Evolutionary conservation across 35 echinoderm and acorn worm genomes (phyloP), one percentile per base, ranked within the genome.

Genomic region (Heliocidaris tuberculata): DNA sequence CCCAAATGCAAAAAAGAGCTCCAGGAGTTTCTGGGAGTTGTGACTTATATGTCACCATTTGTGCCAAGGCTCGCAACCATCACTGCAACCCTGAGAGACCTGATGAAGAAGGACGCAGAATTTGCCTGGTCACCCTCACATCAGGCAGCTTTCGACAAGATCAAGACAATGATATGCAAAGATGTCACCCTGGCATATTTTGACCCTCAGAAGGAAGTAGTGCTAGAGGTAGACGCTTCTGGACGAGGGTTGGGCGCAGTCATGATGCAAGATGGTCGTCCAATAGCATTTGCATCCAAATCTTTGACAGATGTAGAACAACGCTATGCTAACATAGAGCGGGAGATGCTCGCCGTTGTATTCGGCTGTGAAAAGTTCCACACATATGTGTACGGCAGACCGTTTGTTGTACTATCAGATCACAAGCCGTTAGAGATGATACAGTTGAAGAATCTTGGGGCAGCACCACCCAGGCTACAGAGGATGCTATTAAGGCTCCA

Each of bases 1-100:
- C n/a, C n/a, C n/a, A n/a, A 94, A 42, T 35, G 59, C 48, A 59
- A 47, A 65, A 87, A 32, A 94, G 71, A 10, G 48, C 70, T 94
- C 31, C 96, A 97, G 27, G 71, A 86, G 29, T 97, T 96, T n/a
- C 24, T 97, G 10, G 97, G 95, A 30, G 95, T 97, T 30, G 97
- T 93, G 30, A 97, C 94, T 4, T 97, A 94, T 48, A 96, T 96
- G 95, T 16, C 85, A 47, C 90, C 94, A 48, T 96, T 96, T 49
- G 94, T 96, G 31, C 94, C 85, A 13, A 94, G 94, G 27, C 85
- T 97, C 31, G 95, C 97, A 8, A 32, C 48, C 21, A 85, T 86
- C 32, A 96, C 90, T 47, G 94, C 97, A 31, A 47, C 94, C 29
- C 85, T 95, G 32, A 93, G 94, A 86, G 89, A 65, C 2, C 86